These are phyloP conservation scores for Stercorarius parasiticus DNA, from an alignment of 2,113 vertebrate species.

Conservation along the genomic window DNA sequence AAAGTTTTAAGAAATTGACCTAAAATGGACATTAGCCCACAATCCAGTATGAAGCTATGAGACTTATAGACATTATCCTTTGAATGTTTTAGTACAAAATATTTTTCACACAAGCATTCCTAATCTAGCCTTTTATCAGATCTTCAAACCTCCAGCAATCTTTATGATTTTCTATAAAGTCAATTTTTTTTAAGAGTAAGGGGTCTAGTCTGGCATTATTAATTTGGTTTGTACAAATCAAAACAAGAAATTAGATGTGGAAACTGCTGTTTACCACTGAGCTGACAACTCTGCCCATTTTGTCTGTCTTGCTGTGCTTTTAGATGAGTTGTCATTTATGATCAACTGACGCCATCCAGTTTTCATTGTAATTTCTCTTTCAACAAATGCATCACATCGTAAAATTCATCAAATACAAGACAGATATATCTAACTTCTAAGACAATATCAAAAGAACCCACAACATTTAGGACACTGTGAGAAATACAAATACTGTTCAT, in stretches of 20 bases:
- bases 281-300: neutral
- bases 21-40: neutral
- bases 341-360: neutral
- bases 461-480: neutral
- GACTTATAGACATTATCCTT: neutral
- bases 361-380: neutral
- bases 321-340: neutral
- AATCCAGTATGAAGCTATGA: neutral
- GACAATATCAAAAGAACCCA: neutral
- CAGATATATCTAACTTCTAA: neutral
- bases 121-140: neutral
- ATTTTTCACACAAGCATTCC: neutral
- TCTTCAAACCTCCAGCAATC: neutral
- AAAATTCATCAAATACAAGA: neutral
- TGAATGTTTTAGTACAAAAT: neutral
- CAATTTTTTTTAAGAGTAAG: neutral
- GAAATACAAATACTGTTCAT: neutral
- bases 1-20: neutral
- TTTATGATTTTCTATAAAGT: neutral
- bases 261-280: neutral
- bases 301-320: neutral
- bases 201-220: neutral
- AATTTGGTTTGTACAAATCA: neutral
- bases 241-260: neutral
- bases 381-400: neutral